These are phyloP conservation scores for Cotesia chilonis DNA, from an alignment of 1,140 invertebrate species.

Conservation along the genomic window DNA sequence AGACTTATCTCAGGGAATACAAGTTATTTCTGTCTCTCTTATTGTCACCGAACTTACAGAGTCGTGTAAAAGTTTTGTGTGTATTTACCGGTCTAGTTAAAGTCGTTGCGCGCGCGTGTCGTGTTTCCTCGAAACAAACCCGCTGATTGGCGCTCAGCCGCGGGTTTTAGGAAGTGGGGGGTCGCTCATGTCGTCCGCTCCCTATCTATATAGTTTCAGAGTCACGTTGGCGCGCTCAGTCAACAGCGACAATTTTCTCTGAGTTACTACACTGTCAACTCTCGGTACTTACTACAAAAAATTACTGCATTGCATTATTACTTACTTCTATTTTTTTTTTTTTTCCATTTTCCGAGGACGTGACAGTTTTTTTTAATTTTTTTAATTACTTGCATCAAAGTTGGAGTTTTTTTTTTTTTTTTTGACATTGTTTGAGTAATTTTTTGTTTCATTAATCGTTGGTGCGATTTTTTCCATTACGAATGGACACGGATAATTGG, in stretches of 20 bases:
- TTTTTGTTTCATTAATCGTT: not conserved
- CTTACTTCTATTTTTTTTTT: not conserved
- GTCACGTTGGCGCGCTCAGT: slow-evolving; percentile 55
- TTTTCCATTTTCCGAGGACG: not conserved
- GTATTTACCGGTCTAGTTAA: slow-evolving; percentile 3
- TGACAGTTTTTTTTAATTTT: not conserved
- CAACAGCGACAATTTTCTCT: slow-evolving; percentile 26
- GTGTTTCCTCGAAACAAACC: not conserved
- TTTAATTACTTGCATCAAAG: not conserved
- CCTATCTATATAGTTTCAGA: slow-evolving; percentile 51
- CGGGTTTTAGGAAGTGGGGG: slow-evolving; percentile 19
- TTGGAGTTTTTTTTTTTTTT: slow-evolving; percentile 1
- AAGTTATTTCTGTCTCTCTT: no score
- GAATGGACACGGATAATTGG: slow-evolving; percentile 24
- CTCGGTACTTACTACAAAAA: not conserved
- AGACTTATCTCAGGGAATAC: no score
- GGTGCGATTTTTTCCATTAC: not conserved
- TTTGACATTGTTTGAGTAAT: not conserved
- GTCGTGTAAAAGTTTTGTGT: no score
- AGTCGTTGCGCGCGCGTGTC: slow-evolving; percentile 13
- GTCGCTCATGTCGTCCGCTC: slow-evolving; percentile 16
- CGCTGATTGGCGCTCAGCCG: slow-evolving; percentile 20
- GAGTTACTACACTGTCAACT: slow-evolving; percentile 30
- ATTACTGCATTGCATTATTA: not conserved
- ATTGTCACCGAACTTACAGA: no score